phyloP scores from a whole-genome alignment of 92 coral and sea anemone genomes.

The Anthopleura xanthogrammica region DNA sequence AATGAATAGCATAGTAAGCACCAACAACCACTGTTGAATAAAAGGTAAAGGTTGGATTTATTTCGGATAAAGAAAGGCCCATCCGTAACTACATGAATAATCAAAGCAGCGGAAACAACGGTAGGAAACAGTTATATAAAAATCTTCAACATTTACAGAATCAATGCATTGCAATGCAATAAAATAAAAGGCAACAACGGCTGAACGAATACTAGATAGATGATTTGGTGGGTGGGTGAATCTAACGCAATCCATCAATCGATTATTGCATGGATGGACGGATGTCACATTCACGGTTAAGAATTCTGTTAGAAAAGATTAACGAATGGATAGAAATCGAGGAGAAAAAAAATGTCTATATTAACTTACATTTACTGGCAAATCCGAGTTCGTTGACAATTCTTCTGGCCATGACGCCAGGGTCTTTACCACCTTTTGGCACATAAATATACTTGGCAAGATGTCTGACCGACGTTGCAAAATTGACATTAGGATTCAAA shows the following conservation, averaged over 20 bases:
- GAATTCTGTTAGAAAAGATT: too few species aligned
- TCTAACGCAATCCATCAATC: too few species aligned
- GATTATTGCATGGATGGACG: too few species aligned
- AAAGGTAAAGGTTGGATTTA: background rate
- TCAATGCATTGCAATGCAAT: too few species aligned
- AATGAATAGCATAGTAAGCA: constrained; percentile 59
- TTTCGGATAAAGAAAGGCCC: background rate
- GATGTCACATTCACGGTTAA: too few species aligned
- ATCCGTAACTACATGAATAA: background rate
- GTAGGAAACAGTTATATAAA: too few species aligned
- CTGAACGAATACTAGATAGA: too few species aligned
- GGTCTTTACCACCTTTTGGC: constrained; percentile 48
- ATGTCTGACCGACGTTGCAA: background rate
- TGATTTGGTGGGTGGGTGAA: too few species aligned
- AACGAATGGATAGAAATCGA: background rate
- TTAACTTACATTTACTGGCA: constrained; percentile 34
- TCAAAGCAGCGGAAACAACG: background rate
- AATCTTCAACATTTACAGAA: too few species aligned
- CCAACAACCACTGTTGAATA: constrained; percentile 52
- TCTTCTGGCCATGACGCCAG: constrained; percentile 23
- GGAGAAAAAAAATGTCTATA: background rate
- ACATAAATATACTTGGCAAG: background rate
- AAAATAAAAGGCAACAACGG: too few species aligned
- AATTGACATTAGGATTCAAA: constrained; percentile 11
- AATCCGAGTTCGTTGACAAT: constrained; percentile 24